Conservation (phyloP, 2,797 vertebrate genomes). For the Lacerta viridis region DNA sequence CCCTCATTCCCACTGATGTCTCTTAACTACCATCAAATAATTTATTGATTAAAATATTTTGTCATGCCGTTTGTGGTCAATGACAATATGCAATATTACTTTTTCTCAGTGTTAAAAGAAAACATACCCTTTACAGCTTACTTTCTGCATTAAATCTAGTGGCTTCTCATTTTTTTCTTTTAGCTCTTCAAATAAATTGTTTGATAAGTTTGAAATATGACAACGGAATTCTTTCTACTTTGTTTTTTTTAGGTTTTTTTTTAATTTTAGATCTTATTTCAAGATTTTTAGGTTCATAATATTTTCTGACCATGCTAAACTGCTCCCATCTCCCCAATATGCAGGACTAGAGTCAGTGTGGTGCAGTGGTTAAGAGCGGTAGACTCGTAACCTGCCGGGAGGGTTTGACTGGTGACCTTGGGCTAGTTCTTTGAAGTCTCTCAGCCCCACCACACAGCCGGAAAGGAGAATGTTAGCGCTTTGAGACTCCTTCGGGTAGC, state of each 20-base stretch:
- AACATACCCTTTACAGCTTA: conserved; percentile 24
- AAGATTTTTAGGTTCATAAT: neutral
- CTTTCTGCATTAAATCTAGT: conserved; percentile 55
- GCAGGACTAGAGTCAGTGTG: too few relatives aligned
- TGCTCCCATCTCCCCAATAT: neutral
- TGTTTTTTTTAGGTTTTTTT: neutral
- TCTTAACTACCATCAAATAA: neutral
- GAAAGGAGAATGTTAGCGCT: too few relatives aligned
- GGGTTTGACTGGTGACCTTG: too few relatives aligned
- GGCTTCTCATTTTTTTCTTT: neutral
- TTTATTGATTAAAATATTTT: conserved; percentile 9
- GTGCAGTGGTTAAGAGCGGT: too few relatives aligned
- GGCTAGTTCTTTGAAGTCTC: too few relatives aligned
- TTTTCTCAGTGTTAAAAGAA: conserved; percentile 37
- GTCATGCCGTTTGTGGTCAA: neutral
- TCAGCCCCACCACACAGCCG: too few relatives aligned
- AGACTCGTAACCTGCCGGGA: too few relatives aligned
- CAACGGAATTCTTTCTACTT: conserved; percentile 47
- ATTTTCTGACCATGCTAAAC: neutral
- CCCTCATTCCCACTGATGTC: neutral
- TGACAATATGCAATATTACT: neutral
- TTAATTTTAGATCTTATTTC: neutral
- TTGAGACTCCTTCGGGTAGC: too few relatives aligned
- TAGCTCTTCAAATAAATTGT: conserved; percentile 40
- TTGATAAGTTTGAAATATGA: conserved; percentile 64